phyloP scores from a whole-genome alignment of 2,888 invertebrate species.

The Standfussiana lucernea region DNA sequence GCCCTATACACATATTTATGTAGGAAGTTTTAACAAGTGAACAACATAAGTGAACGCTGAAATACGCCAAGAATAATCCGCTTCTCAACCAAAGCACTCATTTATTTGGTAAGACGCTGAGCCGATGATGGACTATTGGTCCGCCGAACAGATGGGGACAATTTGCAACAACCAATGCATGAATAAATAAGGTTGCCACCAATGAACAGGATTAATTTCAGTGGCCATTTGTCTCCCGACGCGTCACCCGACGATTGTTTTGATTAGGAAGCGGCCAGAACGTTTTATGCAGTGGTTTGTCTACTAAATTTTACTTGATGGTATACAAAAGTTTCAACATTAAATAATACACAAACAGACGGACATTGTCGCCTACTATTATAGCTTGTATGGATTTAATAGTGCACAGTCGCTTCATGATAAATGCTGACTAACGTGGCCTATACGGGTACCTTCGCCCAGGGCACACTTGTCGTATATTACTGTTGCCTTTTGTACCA shows the following conservation, averaged over 20 bases:
- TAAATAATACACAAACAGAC: conserved; percentile 22
- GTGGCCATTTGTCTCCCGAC: too few species aligned
- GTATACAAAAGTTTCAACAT: neutral
- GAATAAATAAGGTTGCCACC: too few species aligned
- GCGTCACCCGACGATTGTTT: neutral
- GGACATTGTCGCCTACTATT: neutral
- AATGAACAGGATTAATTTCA: neutral
- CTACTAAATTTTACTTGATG: neutral
- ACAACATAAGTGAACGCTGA: neutral
- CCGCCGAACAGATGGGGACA: too few species aligned
- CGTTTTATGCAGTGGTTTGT: neutral
- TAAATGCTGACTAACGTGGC: conserved; percentile 64
- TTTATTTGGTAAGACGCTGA: neutral
- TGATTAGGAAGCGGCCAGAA: neutral
- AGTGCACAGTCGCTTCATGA: conserved; percentile 67
- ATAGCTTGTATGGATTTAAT: conserved; percentile 41
- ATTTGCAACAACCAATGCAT: too few species aligned
- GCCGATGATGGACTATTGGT: neutral
- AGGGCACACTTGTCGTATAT: conserved; percentile 21
- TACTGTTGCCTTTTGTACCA: conserved; percentile 30
- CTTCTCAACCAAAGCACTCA: neutral
- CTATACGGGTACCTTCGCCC: conserved; percentile 53
- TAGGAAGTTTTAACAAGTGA: neutral
- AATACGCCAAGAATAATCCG: neutral
- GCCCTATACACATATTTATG: neutral